phyloP scores from a whole-genome alignment of 2,797 vertebrate genomes.

The Mus minutoides region DNA sequence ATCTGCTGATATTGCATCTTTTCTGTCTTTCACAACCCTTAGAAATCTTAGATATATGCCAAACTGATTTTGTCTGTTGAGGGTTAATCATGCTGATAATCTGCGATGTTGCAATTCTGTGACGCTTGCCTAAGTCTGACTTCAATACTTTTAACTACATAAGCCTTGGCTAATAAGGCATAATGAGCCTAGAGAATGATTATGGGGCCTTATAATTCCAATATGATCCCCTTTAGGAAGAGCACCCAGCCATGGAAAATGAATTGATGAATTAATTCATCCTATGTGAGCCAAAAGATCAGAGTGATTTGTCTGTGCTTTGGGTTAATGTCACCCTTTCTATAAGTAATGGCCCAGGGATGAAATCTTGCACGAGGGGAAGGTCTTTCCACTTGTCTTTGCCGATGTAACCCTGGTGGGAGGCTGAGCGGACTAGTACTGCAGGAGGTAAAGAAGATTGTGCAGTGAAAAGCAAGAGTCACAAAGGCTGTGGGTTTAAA shows the following conservation, averaged over 20 bases:
- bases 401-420: background rate
- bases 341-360: background rate
- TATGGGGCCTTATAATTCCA: background rate
- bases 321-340: background rate
- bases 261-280: slow-evolving; percentile 26
- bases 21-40: background rate
- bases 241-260: background rate
- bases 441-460: background rate
- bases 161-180: background rate
- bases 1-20: background rate
- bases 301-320: background rate
- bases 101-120: background rate
- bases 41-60: slow-evolving; percentile 21
- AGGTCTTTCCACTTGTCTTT: background rate
- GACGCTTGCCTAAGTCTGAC: background rate
- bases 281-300: background rate
- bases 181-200: slow-evolving; percentile 13
- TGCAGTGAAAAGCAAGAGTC: background rate
- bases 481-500: background rate
- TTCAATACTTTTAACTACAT: background rate
- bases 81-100: background rate
- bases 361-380: background rate
- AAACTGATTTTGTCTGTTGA: slow-evolving; percentile 6
- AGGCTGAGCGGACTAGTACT: background rate
- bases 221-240: background rate